These are phyloP conservation scores for Peromyscus nudipes DNA, from an alignment of 2,797 vertebrate genomes.

Conservation along the genomic window DNA sequence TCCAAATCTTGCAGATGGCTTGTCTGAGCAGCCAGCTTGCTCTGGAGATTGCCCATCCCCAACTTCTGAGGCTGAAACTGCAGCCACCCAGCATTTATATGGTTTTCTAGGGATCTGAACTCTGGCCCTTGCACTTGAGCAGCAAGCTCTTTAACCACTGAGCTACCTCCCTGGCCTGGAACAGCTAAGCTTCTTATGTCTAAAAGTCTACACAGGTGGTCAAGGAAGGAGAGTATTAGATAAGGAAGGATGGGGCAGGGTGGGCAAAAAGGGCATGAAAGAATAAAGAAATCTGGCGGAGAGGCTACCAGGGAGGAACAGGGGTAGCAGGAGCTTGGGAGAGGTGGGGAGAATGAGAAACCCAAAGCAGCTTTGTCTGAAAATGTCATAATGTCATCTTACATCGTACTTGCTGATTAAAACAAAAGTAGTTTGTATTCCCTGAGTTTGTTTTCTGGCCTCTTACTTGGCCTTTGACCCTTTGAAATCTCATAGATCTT, in stretches of 20 bases:
- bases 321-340: neutral
- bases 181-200: neutral
- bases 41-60: neutral
- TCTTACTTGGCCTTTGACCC: slow-evolving; percentile 1
- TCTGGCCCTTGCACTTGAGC: neutral
- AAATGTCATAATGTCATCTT: neutral
- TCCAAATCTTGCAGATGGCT: neutral
- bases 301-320: too few species aligned
- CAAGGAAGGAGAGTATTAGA: neutral
- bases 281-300: neutral
- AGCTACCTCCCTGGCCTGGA: too few species aligned
- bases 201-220: neutral
- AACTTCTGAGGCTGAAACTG: neutral
- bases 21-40: neutral
- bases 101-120: neutral
- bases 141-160: neutral
- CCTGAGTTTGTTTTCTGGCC: neutral
- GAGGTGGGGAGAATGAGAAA: neutral
- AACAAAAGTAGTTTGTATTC: neutral
- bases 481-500: neutral
- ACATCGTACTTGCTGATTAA: neutral
- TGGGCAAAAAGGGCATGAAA: neutral
- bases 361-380: neutral
- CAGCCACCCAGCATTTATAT: neutral
- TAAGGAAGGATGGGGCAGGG: neutral